A percentile compares a stretch with the other conserved stretches of the same genome.
phyloP scores from a whole-genome alignment of 2,113 vertebrate genomes.

The Pteruthius melanotis region DNA sequence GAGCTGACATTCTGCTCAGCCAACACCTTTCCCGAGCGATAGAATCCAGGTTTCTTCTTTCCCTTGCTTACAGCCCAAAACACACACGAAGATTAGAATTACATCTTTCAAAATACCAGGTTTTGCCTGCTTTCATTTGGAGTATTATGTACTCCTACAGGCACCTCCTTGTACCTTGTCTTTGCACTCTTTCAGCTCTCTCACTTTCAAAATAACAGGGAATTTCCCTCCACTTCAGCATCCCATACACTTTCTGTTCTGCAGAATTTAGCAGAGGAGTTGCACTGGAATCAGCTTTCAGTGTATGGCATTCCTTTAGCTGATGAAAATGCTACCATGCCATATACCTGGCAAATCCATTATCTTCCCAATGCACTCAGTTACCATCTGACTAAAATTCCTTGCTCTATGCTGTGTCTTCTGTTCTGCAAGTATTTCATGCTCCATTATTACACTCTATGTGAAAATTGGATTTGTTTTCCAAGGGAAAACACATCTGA shows the following conservation, averaged over 20 bases:
- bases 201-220: neutral
- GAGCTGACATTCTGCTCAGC: neutral
- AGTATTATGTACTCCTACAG: neutral
- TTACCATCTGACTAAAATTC: neutral
- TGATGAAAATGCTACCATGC: neutral
- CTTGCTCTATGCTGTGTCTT: neutral
- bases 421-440: neutral
- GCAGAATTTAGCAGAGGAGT: neutral
- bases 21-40: neutral
- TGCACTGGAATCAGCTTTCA: neutral
- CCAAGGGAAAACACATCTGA: neutral
- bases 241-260: neutral
- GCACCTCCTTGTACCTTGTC: neutral
- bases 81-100: accelerated
- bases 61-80: neutral
- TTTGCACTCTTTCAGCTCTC: neutral
- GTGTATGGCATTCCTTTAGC: neutral
- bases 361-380: neutral
- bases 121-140: neutral
- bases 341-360: neutral
- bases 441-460: neutral
- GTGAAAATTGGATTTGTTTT: neutral
- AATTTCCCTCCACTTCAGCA: neutral
- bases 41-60: neutral
- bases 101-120: neutral